Base-by-base conservation (phyloP, 2,113 vertebrate species). In the Bubalus kerabau region DNA sequence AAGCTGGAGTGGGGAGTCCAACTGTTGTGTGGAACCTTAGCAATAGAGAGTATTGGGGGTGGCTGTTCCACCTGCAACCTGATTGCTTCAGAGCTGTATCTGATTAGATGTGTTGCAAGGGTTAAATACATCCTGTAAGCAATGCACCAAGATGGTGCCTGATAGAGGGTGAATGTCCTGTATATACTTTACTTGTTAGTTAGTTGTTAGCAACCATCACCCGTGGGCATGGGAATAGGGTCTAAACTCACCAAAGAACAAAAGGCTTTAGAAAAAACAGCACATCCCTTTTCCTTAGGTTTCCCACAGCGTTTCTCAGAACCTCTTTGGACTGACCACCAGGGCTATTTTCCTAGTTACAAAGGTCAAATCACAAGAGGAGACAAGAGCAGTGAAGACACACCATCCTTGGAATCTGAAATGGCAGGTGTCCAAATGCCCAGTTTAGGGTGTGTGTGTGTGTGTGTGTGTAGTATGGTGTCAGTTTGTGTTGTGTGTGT, bases 321-420 rank as follows among this genome's bases (percentile, higher is more conserved):
- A 83, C 5, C 43, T 46, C 81, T 96, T 93, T 46, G 43, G 17
- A 64, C 11, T 30, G 85, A 89, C 59, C 54, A 82, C 60, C 26
- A 74, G 48, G 60, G 36, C 6, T 87, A 7, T 74, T 94, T 89
- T 91, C 40, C 86, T 90, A 59, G 46, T 95, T 93, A 56, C 16
- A 19, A 93, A 96, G 83, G 14, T 50, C 71, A 90, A 67, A 94
- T 91, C n/a, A 87, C 30, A 95, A 85, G 30, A 87, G 89, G 40
- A 86, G 50, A 78, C 52, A 81, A 93, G 40, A n/a, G 40, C 59
- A 62, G 32, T 17, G 7, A 80, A 56, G 19, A 91, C 40, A 88
- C 17, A 10, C 23, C 24, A 80, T 62, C 52, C 56, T 97, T 97
- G 87, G 95, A 97, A 96, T 96, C 78, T 85, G 71, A 95, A 83